Conservation (phyloP, 2,888 invertebrate genomes). For the Eupithecia insigniata region DNA sequence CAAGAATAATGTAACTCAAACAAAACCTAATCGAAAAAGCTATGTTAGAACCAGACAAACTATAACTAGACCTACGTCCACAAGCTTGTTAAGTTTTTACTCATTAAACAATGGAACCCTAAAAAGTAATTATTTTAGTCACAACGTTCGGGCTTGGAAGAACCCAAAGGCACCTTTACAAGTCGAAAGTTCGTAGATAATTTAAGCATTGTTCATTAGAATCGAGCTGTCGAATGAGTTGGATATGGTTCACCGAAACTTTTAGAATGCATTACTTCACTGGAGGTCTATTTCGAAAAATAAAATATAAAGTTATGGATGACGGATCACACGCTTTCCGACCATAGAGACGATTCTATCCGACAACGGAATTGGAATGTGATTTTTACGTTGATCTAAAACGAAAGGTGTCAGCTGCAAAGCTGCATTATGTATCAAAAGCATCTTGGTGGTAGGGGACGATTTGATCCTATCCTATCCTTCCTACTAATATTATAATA, state of each 20-base stretch:
- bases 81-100: slow-evolving; percentile 10
- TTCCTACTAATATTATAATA: no score
- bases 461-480: no score
- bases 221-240: slow-evolving; percentile 3
- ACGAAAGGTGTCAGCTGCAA: no score
- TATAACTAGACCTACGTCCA: neutral
- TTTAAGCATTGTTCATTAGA: slow-evolving; percentile 8
- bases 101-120: slow-evolving; percentile 4
- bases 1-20: neutral
- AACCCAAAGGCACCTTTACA: slow-evolving; percentile 23
- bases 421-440: no score
- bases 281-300: neutral
- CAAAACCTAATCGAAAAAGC: neutral
- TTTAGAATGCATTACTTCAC: neutral
- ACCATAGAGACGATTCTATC: neutral
- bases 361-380: neutral
- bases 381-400: no score
- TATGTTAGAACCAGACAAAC: neutral
- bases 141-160: slow-evolving; percentile 4
- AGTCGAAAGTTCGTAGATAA: slow-evolving; percentile 22
- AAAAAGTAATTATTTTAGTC: slow-evolving; percentile 35
- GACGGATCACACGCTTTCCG: neutral
- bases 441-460: no score
- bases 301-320: neutral
- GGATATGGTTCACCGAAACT: neutral